Base-by-base conservation (phyloP, 92 coral and sea anemone genomes). In the Siderastrea radians region DNA sequence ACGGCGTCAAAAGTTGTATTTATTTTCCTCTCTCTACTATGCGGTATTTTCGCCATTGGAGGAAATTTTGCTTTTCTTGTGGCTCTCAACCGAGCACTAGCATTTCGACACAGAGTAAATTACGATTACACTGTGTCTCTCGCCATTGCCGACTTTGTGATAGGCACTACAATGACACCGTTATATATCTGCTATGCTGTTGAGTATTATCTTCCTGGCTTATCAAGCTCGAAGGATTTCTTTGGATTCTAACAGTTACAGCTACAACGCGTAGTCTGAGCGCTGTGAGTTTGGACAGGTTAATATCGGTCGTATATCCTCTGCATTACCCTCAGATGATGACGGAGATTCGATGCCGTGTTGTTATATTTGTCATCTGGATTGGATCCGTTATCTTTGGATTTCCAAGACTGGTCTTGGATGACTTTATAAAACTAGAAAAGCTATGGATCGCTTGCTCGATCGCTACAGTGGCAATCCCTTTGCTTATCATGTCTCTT, bases 371-470 rank as follows among this genome's bases (percentile, higher is more conserved):
- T 15, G 60, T 78, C 8, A 80, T 92, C 11, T 92, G 95, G 95
- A 54, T 54, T 11, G 84, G 79, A 68, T 81, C 95, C 9, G 45
- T 83, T 46, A 74, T 73, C 63, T 81, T 81, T 58, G 84, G 52
- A 15, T 61, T 86, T 50, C 87, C 95, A 13, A 67, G 78, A 26
- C 75, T 80, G 17, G 57, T 88, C 7, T 48, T 82, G 9, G 82
- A 88, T 79, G 86, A 89, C 38, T 72, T 72, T 55, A 51, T 16
- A 0, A 62, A 78, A 19, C 84, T 88, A 13, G 78, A 68, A 69
- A 73, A 80, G 84, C 72, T 92, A 53, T 92, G 95, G 95, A 84
- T 92, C 12, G 67, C 81, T 19, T 92, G 95, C 61, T 92, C 90
- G 60, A 82, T 81, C 1, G 15, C 88, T 17, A 77, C 91, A 6